These are phyloP conservation scores for Pocillopora meandrina DNA, from an alignment of 92 coral and sea anemone species.

Conservation along the genomic window DNA sequence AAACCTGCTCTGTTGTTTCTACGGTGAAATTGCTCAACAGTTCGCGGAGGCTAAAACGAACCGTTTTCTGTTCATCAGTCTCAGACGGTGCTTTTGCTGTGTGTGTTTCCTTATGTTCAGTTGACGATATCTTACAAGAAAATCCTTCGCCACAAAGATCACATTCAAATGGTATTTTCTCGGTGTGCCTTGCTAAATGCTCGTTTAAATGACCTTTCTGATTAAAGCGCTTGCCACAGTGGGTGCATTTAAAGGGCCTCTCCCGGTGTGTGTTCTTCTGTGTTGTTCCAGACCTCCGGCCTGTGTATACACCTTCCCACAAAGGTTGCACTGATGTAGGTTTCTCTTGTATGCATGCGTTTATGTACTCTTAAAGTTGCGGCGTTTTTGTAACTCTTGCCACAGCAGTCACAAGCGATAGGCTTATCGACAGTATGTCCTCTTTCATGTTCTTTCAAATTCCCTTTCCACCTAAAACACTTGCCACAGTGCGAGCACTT, in stretches of 20 bases:
- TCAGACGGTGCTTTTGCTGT: not conserved
- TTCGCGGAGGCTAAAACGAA: not conserved
- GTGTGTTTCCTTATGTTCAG: not conserved
- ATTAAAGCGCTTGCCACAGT: not conserved
- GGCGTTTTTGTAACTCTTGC: not conserved
- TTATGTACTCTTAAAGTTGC: not conserved
- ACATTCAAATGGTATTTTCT: not conserved
- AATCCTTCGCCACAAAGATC: not conserved
- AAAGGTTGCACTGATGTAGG: not conserved
- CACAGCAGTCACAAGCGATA: not conserved
- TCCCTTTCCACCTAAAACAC: not conserved
- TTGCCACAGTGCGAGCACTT: not conserved
- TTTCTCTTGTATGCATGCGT: not conserved
- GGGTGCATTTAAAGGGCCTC: conserved; percentile 1
- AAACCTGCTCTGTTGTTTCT: not conserved
- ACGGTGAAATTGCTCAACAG: not conserved
- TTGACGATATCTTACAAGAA: not conserved
- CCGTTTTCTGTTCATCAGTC: not conserved
- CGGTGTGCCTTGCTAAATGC: not conserved
- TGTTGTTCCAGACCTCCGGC: not conserved
- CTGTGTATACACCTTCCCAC: not conserved
- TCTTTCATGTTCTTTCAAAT: not conserved
- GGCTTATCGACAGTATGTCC: not conserved
- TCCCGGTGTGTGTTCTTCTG: not conserved
- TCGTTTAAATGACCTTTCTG: not conserved